phyloP scores from a whole-genome alignment of 2,113 vertebrate genomes.

The Tinamus guttatus region DNA sequence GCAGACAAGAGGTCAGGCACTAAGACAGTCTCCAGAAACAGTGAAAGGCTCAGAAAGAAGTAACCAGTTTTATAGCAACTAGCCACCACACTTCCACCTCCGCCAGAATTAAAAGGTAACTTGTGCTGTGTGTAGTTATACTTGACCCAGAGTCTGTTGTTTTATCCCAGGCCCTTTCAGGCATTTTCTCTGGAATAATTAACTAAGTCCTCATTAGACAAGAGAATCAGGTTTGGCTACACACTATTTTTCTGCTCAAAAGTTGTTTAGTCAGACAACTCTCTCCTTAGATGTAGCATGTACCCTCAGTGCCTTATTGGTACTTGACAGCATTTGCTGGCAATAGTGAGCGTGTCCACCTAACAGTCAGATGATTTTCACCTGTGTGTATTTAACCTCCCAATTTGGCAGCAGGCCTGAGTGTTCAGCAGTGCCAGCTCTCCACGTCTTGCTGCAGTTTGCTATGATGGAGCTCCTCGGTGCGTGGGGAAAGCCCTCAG shows the following conservation, averaged over 20 bases:
- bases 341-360: not conserved
- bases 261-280: not conserved
- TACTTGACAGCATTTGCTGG: not conserved
- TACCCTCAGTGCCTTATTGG: accelerated
- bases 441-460: no score
- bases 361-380: not conserved
- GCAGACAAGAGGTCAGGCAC: not conserved
- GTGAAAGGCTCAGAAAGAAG: not conserved
- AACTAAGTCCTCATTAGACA: not conserved
- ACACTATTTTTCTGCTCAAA: not conserved
- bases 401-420: no score
- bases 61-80: not conserved
- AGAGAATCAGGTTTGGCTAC: not conserved
- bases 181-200: not conserved
- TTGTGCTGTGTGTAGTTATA: not conserved
- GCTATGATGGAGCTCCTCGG: not conserved
- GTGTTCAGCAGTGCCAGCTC: no score
- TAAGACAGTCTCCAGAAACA: not conserved
- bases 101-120: not conserved
- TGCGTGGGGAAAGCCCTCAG: not conserved
- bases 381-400: not conserved
- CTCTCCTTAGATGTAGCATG: not conserved
- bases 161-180: not conserved
- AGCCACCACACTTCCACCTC: accelerated
- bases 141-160: not conserved